A percentile compares a stretch with the other conserved stretches of the same genome.
These are phyloP conservation scores for Netelia inedita DNA, from an alignment of 2,888 invertebrate species.

Conservation along the genomic window DNA sequence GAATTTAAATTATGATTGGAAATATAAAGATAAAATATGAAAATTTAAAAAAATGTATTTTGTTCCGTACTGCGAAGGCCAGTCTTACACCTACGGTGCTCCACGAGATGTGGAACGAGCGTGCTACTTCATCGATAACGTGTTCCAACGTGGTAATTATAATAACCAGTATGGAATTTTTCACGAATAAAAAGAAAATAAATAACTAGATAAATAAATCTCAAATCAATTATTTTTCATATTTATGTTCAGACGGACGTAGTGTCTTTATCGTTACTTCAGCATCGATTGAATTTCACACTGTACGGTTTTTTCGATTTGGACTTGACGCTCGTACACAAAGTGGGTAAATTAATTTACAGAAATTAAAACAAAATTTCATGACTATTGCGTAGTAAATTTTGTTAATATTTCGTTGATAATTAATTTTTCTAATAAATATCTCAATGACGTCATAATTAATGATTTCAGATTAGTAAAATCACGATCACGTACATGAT, in stretches of 20 bases:
- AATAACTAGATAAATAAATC: neutral
- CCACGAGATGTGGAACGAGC: slow-evolving; percentile 54
- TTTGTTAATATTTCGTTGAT: too few species aligned
- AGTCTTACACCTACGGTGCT: slow-evolving; percentile 37
- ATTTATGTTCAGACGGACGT: slow-evolving; percentile 25
- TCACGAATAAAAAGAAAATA: neutral
- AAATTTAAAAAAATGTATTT: neutral
- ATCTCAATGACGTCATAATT: neutral
- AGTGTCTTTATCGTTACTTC: slow-evolving; percentile 47
- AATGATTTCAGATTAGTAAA: slow-evolving; percentile 26
- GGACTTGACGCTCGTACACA: slow-evolving; percentile 33
- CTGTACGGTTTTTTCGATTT: slow-evolving; percentile 44
- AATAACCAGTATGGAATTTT: neutral
- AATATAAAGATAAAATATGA: neutral
- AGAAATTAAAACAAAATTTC: neutral
- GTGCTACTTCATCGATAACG: neutral
- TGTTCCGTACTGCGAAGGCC: slow-evolving; percentile 28
- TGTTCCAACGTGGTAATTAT: slow-evolving; percentile 16
- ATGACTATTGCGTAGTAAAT: neutral
- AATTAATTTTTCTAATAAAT: neutral
- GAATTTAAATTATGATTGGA: neutral
- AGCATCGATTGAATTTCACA: slow-evolving; percentile 24
- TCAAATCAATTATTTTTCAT: too few species aligned
- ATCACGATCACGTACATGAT: slow-evolving; percentile 37
- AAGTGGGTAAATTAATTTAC: slow-evolving; percentile 25